Evolutionary conservation across 2,888 invertebrate genomes (phyloP).

Genomic region (Artemia sp.): DNA sequence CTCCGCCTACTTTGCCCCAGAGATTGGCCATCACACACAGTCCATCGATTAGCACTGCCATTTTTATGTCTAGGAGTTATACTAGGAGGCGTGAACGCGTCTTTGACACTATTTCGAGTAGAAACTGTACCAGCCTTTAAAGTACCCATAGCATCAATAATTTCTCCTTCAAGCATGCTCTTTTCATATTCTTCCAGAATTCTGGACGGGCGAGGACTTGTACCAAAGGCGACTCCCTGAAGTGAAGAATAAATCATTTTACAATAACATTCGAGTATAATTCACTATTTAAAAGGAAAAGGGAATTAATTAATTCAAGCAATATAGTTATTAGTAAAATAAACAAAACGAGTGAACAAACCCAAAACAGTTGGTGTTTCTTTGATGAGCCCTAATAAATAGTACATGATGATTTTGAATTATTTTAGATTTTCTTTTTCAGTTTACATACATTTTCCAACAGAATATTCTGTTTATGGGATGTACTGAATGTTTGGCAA

Average conservation of each 20-base stretch:
- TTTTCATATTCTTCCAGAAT: constrained; percentile 9
- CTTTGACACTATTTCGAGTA: neutral
- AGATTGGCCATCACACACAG: neutral
- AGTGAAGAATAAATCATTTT: neutral
- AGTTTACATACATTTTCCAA: no score
- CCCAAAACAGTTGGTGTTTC: no score
- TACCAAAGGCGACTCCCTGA: neutral
- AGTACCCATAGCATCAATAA: neutral
- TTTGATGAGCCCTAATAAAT: no score
- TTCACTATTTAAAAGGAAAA: neutral
- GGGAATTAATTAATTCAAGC: neutral
- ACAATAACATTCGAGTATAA: neutral
- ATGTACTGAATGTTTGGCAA: no score
- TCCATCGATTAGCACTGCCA: constrained; percentile 9
- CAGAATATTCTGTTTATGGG: no score
- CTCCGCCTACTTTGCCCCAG: neutral
- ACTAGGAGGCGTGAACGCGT: constrained; percentile 7
- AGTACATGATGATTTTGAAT: no score
- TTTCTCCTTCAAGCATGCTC: constrained; percentile 2
- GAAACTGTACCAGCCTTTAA: neutral
- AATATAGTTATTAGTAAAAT: no score
- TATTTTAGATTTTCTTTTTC: no score
- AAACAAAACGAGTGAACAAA: no score
- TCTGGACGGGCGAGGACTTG: neutral
- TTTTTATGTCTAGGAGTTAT: neutral